Evolutionary conservation across 2,797 vertebrate genomes (phyloP), one percentile per base, ranked within the genome.

Genomic region (Esox lucius): DNA sequence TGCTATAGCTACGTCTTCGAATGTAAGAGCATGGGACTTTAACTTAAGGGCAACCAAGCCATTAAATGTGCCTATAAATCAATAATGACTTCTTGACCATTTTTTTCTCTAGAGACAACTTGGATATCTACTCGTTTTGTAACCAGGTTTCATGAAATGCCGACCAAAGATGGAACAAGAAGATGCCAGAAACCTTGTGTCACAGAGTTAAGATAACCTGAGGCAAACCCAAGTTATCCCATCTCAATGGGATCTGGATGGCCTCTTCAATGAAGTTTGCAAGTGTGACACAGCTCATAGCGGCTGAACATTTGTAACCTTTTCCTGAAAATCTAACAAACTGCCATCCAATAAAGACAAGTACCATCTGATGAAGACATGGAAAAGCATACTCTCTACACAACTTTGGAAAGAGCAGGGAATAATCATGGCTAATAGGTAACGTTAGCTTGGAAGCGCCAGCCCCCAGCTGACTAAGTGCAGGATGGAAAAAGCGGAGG

Each of bases 341-440:
- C 17, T 39, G 31, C 17, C 19, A 19, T 68, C 33, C 35, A 39
- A 39, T 5, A 39, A 39, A 39, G 28, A 31, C 28, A 31, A 31
- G 5, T 39, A 39, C 8, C 19, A 19, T 68, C 33, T 3, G 19
- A 68, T 68, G 33, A 68, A 68, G 31, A 68, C 19, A n/a, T 9
- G n/a, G 33, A 68, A 68, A 68, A 35, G 64, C 39, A 70, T 70
- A 61, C 22, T 67, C 17, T 22, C 28, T 16, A 59, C 68, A 42
- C 33, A 51, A 33, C 71, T 15, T 77, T 11, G 39, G 26, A 59
- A 49, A n/a, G 19, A 66, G 28, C 39, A 69, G 48, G 31, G 22
- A 61, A 59, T 75, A 71, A 77, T 77, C 56, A 59, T 67, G 59
- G 56, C 61, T 68, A 71, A 62, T 51, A 72, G n/a, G 49, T 66